Conservation (phyloP, 2,888 invertebrate species). For the Nemotelus pantherinus region DNA sequence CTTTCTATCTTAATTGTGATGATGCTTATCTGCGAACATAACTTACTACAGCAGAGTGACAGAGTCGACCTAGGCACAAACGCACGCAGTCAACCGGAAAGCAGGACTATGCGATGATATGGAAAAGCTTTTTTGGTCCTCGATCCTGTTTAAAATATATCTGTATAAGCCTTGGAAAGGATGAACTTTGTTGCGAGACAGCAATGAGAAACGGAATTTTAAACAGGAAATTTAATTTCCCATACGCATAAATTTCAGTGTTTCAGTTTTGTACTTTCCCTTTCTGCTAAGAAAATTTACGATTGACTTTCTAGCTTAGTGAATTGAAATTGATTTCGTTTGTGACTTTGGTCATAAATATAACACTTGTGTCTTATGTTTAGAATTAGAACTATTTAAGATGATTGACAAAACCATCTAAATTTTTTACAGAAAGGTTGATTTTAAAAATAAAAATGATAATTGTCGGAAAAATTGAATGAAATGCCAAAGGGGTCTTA, state of each 20-base stretch:
- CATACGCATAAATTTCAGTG: constrained; percentile 54
- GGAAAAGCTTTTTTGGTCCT: constrained; percentile 18
- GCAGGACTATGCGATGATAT: constrained; percentile 26
- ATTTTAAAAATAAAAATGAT: too few species aligned
- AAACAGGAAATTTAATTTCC: constrained; percentile 55
- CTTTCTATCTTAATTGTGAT: constrained; percentile 47
- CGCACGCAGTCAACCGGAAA: background rate
- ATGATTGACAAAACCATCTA: too few species aligned
- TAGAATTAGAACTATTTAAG: too few species aligned
- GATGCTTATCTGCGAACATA: constrained; percentile 44
- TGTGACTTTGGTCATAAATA: background rate
- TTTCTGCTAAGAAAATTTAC: constrained; percentile 6
- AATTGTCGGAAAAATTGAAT: too few species aligned
- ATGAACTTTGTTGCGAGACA: constrained; percentile 5
- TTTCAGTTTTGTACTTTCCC: constrained; percentile 33
- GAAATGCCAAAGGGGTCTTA: too few species aligned
- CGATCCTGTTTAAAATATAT: background rate
- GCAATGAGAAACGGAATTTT: constrained; percentile 21
- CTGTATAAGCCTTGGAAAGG: background rate
- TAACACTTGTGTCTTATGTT: too few species aligned
- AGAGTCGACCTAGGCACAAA: constrained; percentile 6
- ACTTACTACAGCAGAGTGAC: constrained; percentile 21
- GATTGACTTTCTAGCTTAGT: constrained; percentile 8
- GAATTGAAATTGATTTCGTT: background rate
- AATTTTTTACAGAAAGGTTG: too few species aligned